Evolutionary conservation across 1,140 invertebrate species (phyloP), one percentile per base, ranked within the genome.

Genomic region (Melanaphis sacchari): DNA sequence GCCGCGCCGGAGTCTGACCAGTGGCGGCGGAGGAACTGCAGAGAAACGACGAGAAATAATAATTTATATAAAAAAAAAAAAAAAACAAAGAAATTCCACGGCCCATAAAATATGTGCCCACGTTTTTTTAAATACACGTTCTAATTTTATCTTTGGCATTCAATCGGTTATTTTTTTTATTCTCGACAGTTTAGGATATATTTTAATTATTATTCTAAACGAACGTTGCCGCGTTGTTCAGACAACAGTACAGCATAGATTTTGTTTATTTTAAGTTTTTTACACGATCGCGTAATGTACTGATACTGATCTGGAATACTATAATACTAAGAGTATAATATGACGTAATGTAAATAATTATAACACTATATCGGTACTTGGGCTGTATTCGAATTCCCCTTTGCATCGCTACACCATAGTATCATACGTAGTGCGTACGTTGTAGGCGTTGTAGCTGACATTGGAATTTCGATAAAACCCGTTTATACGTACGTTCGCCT

Each of bases 71-170:
- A 11, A 31, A 22, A 66, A 36, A 66, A 43, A 43, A 41, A 90
- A 41, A 66, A 66, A 90, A 90, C 52, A 90, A 90, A 90, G 88
- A 90, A 59, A 90, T 90, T 90, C 89, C 89, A 66, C 54, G 89
- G 38, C 88, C 88, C 52, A 54, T 90, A 59, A 90, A 41, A 66
- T 31, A 43, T 87, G 66, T 90, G 26, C 89, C 89, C 89, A 66
- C 89, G 89, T 90, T 90, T 90, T 90, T 90, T 66, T n/a, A n/a
- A 43, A 90, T 15, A 66, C 89, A 9, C 52, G 38, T 90, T 90
- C 89, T 90, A 90, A 90, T 90, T 90, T 90, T 90, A 66, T 90
- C 89, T 90, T 66, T 66, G 52, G 52, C 89, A 66, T 90, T 21
- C 36, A 22, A 54, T 89, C 87, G 36, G 87, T n/a, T 46, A 24